Conservation (phyloP, 2,888 invertebrate genomes). For the Drosophila quinaria region DNA sequence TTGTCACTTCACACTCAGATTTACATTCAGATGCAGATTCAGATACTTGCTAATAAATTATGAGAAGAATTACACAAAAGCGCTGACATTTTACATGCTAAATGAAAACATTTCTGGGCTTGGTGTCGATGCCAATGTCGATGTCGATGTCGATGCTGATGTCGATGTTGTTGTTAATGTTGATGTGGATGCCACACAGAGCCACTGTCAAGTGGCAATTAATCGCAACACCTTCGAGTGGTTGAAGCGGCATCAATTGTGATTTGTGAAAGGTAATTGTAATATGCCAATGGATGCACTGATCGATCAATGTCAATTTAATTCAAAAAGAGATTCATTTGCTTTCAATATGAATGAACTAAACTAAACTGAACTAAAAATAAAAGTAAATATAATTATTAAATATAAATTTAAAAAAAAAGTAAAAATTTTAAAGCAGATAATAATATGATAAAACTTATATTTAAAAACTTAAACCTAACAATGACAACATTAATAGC, state of each 20-base stretch:
- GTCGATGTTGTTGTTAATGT: conserved; percentile 1
- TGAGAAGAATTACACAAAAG: conserved; percentile 53
- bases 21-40: conserved; percentile 25
- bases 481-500: no score
- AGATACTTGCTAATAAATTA: conserved; percentile 53
- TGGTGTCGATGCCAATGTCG: conserved; percentile 53
- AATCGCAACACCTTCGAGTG: conserved; percentile 67
- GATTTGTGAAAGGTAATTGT: conserved; percentile 27
- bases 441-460: no score
- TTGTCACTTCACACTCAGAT: conserved; percentile 32
- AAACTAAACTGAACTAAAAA: no score
- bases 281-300: conserved; percentile 52
- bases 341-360: no score
- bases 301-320: conserved; percentile 30
- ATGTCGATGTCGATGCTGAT: not conserved
- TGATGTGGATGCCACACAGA: conserved; percentile 32
- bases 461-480: no score
- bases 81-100: conserved; percentile 77
- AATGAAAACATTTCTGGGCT: conserved; percentile 76
- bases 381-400: no score
- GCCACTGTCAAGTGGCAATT: conserved; percentile 57
- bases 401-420: no score
- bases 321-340: no score
- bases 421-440: no score
- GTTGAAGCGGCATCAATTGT: conserved; percentile 50